These are phyloP conservation scores for Psophia crepitans DNA, from an alignment of 2,113 vertebrate species.

Conservation along the genomic window DNA sequence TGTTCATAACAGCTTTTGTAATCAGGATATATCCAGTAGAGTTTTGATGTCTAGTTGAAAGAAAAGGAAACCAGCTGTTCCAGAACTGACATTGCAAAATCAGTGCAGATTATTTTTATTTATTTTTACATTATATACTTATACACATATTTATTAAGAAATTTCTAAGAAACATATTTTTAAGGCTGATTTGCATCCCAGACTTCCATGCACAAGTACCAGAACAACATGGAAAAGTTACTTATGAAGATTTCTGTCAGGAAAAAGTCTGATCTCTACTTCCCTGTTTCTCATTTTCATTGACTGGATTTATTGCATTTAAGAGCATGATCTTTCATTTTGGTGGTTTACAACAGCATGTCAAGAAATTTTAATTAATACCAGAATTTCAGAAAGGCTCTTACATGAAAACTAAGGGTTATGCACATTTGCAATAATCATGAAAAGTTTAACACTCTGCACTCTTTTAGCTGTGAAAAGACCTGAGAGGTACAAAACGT, in stretches of 20 bases:
- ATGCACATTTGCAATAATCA: background rate
- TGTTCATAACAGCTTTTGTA: background rate
- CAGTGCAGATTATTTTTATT: background rate
- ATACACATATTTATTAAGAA: background rate
- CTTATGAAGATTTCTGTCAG: background rate
- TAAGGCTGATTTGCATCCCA: background rate
- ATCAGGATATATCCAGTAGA: background rate
- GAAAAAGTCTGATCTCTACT: background rate
- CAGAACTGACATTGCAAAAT: background rate
- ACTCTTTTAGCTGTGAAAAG: background rate
- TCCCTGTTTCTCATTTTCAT: background rate
- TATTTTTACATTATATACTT: background rate
- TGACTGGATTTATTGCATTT: background rate
- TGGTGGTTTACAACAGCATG: background rate
- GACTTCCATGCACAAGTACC: background rate
- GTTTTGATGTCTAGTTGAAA: background rate
- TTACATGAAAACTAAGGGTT: background rate
- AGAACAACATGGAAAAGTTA: background rate
- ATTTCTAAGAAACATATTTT: background rate
- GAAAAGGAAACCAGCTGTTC: background rate
- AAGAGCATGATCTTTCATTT: background rate
- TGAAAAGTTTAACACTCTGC: background rate
- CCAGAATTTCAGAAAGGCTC: background rate
- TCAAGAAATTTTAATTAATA: background rate
- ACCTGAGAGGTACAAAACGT: background rate